Percentiles rank a stretch among this genome's conserved stretches.
Conservation (phyloP, 2,888 invertebrate genomes). For the Drosophila subsilvestris region DNA sequence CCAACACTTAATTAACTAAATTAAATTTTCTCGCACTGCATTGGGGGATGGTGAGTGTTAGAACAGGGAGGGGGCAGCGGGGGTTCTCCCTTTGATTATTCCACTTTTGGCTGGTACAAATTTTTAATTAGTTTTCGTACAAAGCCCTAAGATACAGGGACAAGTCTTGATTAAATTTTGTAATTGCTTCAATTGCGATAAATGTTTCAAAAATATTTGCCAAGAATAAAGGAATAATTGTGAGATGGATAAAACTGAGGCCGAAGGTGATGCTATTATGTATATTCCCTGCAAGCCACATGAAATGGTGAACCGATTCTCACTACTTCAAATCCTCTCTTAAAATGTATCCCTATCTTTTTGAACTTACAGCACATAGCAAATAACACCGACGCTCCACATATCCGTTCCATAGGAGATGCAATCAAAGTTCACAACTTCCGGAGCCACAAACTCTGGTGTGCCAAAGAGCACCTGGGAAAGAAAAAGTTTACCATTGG, state of each 20-base stretch:
- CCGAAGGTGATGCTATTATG: no score
- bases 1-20: slow-evolving; percentile 74
- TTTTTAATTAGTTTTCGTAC: slow-evolving; percentile 69
- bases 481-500: no score
- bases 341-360: background rate
- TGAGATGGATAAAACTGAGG: background rate
- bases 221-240: background rate
- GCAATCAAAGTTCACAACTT: slow-evolving; percentile 99
- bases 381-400: slow-evolving; percentile 99
- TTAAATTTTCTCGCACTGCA: slow-evolving; percentile 63
- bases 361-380: slow-evolving; percentile 96
- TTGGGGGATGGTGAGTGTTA: background rate
- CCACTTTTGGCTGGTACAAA: slow-evolving; percentile 57
- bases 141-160: slow-evolving; percentile 16
- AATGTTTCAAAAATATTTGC: slow-evolving; percentile 31
- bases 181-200: slow-evolving; percentile 19
- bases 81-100: slow-evolving; percentile 59
- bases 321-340: background rate
- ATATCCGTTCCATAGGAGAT: slow-evolving; percentile 98
- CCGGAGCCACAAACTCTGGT: slow-evolving; percentile 99
- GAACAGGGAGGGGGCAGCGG: background rate
- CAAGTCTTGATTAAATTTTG: slow-evolving; percentile 49
- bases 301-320: no score
- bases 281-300: no score
- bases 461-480: slow-evolving; percentile 95